A percentile compares a stretch with the other conserved stretches of the same genome.
These are phyloP conservation scores for Ypsolopha sequella DNA, from an alignment of 2,888 invertebrate species.

Conservation along the genomic window DNA sequence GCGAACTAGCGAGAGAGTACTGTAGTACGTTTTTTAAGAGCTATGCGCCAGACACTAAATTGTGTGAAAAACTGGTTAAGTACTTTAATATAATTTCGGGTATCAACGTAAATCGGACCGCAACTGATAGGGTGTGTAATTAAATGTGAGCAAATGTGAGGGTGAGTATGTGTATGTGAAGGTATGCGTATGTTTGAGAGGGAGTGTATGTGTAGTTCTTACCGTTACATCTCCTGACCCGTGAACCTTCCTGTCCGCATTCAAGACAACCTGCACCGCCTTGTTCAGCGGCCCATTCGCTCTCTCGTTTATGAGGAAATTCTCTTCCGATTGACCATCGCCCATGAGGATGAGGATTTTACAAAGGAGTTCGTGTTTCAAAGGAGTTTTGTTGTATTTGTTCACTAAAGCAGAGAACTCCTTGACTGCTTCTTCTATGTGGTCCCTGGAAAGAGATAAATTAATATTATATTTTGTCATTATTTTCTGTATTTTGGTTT, in stretches of 20 bases:
- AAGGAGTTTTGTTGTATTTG: conserved; percentile 72
- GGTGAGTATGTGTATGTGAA: background rate
- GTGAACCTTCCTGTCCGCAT: conserved; percentile 39
- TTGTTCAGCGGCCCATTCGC: conserved; percentile 30
- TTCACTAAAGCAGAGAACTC: conserved; percentile 60
- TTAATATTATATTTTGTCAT: too few relatives aligned
- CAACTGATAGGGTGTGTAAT: background rate
- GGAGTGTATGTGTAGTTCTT: background rate
- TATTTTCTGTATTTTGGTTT: too few relatives aligned
- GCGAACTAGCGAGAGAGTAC: too few relatives aligned
- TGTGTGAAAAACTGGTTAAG: too few relatives aligned
- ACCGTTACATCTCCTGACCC: conserved; percentile 53
- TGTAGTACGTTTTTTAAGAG: too few relatives aligned
- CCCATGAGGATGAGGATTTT: conserved; percentile 34
- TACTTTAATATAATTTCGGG: too few relatives aligned
- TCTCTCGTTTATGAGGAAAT: conserved; percentile 35
- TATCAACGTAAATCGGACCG: too few relatives aligned
- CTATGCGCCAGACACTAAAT: too few relatives aligned
- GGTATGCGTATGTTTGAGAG: background rate
- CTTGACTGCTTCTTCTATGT: conserved; percentile 64
- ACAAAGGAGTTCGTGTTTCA: conserved; percentile 73
- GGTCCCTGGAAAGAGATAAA: conserved; percentile 30
- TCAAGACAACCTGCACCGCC: conserved; percentile 35
- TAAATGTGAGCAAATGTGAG: background rate
- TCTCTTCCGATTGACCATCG: conserved; percentile 41